Conservation (phyloP, 2,888 invertebrate genomes). For the Megastigmus dorsalis region DNA sequence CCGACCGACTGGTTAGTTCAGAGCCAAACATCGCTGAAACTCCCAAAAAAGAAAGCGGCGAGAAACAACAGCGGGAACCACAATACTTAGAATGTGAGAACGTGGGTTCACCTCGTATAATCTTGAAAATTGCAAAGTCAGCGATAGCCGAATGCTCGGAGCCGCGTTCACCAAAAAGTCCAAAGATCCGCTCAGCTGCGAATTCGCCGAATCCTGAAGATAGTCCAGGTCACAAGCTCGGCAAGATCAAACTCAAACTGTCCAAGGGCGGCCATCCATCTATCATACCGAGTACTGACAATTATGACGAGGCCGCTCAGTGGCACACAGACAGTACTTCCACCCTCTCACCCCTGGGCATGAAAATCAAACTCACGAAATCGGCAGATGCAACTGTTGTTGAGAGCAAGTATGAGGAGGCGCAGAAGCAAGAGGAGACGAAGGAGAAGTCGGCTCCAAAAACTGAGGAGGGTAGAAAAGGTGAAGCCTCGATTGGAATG, state of each 20-base stretch:
- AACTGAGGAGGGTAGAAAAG: slow-evolving; percentile 57
- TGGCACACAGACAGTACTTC: slow-evolving; percentile 68
- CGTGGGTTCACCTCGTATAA: slow-evolving; percentile 71
- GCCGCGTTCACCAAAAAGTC: slow-evolving; percentile 71
- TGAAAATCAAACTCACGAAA: slow-evolving; percentile 70
- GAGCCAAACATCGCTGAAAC: slow-evolving; percentile 65
- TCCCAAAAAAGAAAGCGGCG: slow-evolving; percentile 64
- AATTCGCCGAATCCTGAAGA: slow-evolving; percentile 73
- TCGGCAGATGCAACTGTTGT: slow-evolving; percentile 59
- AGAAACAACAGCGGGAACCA: slow-evolving; percentile 39
- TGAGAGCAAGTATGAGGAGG: slow-evolving; percentile 45
- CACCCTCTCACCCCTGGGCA: slow-evolving; percentile 62
- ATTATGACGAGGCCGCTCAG: slow-evolving; percentile 56
- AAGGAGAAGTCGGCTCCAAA: slow-evolving; percentile 55
- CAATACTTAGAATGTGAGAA: slow-evolving; percentile 60
- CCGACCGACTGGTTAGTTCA: slow-evolving; percentile 59
- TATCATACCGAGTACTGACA: slow-evolving; percentile 63
- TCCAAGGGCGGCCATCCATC: slow-evolving; percentile 75
- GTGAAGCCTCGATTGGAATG: slow-evolving; percentile 63
- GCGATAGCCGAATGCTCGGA: slow-evolving; percentile 71
- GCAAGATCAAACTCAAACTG: slow-evolving; percentile 77
- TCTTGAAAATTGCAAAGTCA: slow-evolving; percentile 71
- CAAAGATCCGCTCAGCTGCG: slow-evolving; percentile 70
- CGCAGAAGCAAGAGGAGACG: slow-evolving; percentile 38
- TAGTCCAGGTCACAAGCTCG: slow-evolving; percentile 74